These are phyloP conservation scores for Nerophis ophidion DNA, from an alignment of 2,113 vertebrate genomes.

Conservation along the genomic window DNA sequence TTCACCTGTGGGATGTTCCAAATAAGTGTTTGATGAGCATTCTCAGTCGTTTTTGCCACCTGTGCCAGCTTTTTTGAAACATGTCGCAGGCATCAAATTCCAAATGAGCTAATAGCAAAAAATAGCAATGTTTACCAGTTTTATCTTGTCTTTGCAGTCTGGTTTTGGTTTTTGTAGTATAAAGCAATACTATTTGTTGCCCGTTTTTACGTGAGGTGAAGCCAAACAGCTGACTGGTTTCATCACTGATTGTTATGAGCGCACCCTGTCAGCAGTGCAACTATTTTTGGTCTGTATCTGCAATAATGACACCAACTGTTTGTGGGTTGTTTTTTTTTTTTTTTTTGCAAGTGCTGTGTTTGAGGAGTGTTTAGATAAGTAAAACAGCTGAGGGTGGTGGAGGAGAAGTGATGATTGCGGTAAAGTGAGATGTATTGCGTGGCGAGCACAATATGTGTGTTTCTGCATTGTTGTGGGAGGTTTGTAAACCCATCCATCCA, in stretches of 20 bases:
- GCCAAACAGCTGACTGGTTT: conserved; percentile 18
- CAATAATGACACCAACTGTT: conserved; percentile 43
- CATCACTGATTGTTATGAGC: conserved; percentile 39
- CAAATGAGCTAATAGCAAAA: too few relatives aligned
- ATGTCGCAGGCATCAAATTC: too few relatives aligned
- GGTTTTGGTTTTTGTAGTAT: neutral
- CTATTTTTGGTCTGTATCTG: conserved; percentile 42
- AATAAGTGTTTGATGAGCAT: too few relatives aligned
- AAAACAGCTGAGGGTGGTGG: conserved; percentile 41
- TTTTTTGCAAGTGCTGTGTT: conserved; percentile 13
- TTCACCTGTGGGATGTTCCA: too few relatives aligned
- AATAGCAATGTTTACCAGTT: too few relatives aligned
- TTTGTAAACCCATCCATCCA: conserved; percentile 39
- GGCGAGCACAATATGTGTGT: neutral
- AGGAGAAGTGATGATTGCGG: conserved; percentile 28
- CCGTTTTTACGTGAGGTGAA: conserved; percentile 23
- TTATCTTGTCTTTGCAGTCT: too few relatives aligned
- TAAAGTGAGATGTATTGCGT: conserved; percentile 32
- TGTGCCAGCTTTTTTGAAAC: too few relatives aligned
- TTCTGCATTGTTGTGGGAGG: conserved; percentile 16
- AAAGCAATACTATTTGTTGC: neutral
- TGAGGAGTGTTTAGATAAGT: conserved; percentile 39
- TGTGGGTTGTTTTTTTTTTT: neutral
- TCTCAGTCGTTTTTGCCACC: too few relatives aligned
- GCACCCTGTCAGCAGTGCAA: conserved; percentile 37